phyloP scores from a whole-genome alignment of 37 sponge, comb jelly and placozoan genomes.

The Crambe crambe region DNA sequence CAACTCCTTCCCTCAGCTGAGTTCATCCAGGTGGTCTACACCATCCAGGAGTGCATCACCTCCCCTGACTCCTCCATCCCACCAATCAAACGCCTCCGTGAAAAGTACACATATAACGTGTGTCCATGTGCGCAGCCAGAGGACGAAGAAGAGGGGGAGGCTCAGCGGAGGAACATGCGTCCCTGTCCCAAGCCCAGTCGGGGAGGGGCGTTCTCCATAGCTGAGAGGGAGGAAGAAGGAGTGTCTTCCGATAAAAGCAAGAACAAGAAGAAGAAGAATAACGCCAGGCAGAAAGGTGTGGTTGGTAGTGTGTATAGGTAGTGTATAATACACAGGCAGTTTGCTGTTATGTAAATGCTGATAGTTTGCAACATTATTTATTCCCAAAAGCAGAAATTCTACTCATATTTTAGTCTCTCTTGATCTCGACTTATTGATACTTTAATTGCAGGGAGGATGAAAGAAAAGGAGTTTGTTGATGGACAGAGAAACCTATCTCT shows the following conservation, averaged over 20 bases:
- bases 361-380: no score
- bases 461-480: not conserved
- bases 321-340: no score
- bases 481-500: not conserved
- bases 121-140: constrained; percentile 32
- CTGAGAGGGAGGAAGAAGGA: not conserved
- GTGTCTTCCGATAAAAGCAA: not conserved
- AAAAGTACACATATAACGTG: constrained; percentile 74
- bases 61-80: constrained; percentile 24
- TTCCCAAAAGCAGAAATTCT: no score
- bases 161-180: not conserved
- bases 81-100: constrained; percentile 51
- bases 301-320: not conserved
- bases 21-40: constrained; percentile 51
- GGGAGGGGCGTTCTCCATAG: constrained; percentile 37
- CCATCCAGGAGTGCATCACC: constrained; percentile 35
- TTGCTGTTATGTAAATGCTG: no score
- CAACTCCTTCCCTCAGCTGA: constrained; percentile 32
- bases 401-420: not conserved
- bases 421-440: not conserved
- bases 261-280: not conserved
- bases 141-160: not conserved
- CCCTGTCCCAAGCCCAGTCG: constrained; percentile 57
- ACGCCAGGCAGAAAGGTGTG: not conserved
- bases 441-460: no score